Percentiles rank a stretch among this genome's conserved stretches.
Conservation (phyloP, 2,888 invertebrate species). For the Polyploca ridens region DNA sequence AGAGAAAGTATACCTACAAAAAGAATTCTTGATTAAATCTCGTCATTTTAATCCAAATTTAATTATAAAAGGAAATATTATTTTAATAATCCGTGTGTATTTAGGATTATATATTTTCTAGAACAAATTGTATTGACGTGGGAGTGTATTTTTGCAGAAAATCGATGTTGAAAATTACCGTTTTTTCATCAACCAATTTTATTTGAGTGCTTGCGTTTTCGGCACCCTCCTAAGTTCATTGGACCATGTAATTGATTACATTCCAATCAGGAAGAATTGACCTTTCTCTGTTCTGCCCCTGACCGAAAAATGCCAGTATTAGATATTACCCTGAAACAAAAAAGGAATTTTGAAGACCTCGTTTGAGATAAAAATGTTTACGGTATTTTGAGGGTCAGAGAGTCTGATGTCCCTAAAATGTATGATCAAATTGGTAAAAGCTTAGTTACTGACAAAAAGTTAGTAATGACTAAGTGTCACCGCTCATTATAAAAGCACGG, state of each 20-base stretch:
- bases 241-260: conserved; percentile 7
- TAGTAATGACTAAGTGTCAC: too few relatives aligned
- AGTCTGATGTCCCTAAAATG: too few relatives aligned
- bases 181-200: background rate
- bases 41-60: too few relatives aligned
- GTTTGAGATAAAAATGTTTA: background rate
- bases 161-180: background rate
- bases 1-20: too few relatives aligned
- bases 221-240: background rate
- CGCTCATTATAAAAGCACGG: too few relatives aligned
- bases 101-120: too few relatives aligned
- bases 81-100: too few relatives aligned
- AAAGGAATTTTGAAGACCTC: background rate
- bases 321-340: background rate
- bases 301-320: background rate
- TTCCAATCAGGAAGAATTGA: conserved; percentile 6
- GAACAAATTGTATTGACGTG: background rate
- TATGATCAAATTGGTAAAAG: too few relatives aligned
- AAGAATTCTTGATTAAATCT: too few relatives aligned
- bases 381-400: too few relatives aligned
- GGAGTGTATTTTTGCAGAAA: background rate
- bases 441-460: too few relatives aligned
- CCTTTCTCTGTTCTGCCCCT: background rate
- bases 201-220: conserved; percentile 6
- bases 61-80: too few relatives aligned